These are phyloP conservation scores for Sarcoramphus papa DNA, from an alignment of 2,797 vertebrate genomes.

Conservation along the genomic window DNA sequence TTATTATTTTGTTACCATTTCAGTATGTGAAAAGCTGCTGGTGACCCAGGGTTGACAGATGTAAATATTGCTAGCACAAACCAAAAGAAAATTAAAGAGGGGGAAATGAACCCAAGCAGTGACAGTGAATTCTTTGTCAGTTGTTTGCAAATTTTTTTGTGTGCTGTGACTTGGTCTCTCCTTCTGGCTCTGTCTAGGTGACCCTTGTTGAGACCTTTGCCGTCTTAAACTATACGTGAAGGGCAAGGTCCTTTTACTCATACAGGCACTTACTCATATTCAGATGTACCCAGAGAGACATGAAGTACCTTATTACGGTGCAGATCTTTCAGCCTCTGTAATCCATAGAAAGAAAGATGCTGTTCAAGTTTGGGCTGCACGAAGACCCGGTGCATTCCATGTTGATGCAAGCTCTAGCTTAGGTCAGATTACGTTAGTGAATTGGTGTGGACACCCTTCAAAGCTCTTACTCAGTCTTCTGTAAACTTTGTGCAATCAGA, in stretches of 20 bases:
- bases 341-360: not conserved
- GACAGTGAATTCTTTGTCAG: not conserved
- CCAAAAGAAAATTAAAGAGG: not conserved
- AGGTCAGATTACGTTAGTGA: not conserved
- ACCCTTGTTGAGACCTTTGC: not conserved
- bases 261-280: not conserved
- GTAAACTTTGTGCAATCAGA: not conserved
- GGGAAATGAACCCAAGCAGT: not conserved
- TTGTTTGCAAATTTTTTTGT: not conserved
- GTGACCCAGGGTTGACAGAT: not conserved
- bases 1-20: not conserved
- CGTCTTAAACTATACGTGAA: not conserved
- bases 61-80: not conserved
- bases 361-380: not conserved
- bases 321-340: not conserved
- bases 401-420: not conserved
- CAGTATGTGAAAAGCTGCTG: not conserved
- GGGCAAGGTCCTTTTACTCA: not conserved
- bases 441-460: not conserved
- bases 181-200: not conserved
- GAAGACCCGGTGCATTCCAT: not conserved
- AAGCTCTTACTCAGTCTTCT: not conserved
- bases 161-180: not conserved
- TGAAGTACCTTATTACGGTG: not conserved
- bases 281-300: not conserved